Percentiles rank a stretch among this genome's conserved stretches.
These are phyloP conservation scores for Hecatera dysodea DNA, from an alignment of 2,888 invertebrate genomes.

Conservation along the genomic window DNA sequence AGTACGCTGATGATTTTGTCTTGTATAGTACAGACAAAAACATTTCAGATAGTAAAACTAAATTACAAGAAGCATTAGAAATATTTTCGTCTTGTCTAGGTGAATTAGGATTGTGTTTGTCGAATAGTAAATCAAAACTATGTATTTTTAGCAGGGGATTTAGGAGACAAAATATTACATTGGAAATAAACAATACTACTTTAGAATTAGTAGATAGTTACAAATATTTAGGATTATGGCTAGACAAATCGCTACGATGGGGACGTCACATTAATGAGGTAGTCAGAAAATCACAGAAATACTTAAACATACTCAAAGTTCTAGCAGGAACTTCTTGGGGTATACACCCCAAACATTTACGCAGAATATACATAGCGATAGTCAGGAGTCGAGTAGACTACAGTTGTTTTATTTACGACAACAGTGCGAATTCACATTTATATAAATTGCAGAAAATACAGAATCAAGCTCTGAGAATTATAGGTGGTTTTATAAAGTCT, in stretches of 20 bases:
- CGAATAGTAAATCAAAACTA: slow-evolving; percentile 5
- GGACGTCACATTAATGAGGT: slow-evolving; percentile 4
- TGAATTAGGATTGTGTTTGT: slow-evolving; percentile 2
- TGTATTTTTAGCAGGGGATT: slow-evolving; percentile 4
- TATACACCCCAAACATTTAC: no score
- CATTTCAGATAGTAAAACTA: neutral
- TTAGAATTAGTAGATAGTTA: slow-evolving; percentile 11
- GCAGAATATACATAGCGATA: no score
- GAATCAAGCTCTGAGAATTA: no score
- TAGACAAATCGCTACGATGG: slow-evolving; percentile 11
- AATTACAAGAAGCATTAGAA: slow-evolving; percentile 2
- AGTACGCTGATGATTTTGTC: no score
- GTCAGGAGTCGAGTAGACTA: no score
- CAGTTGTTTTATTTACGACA: no score
- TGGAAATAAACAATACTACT: neutral
- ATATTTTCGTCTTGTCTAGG: neutral
- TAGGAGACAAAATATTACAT: slow-evolving; percentile 4
- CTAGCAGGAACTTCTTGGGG: neutral
- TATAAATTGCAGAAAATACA: no score
- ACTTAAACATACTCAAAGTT: slow-evolving; percentile 4
- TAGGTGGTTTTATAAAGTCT: no score
- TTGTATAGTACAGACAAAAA: neutral
- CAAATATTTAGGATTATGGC: slow-evolving; percentile 2
- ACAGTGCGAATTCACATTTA: no score
- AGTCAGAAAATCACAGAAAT: slow-evolving; percentile 6